Percentiles rank a stretch among this genome's conserved stretches.
phyloP scores from a whole-genome alignment of 2,113 vertebrate genomes.

The Siphamia tubifer region DNA sequence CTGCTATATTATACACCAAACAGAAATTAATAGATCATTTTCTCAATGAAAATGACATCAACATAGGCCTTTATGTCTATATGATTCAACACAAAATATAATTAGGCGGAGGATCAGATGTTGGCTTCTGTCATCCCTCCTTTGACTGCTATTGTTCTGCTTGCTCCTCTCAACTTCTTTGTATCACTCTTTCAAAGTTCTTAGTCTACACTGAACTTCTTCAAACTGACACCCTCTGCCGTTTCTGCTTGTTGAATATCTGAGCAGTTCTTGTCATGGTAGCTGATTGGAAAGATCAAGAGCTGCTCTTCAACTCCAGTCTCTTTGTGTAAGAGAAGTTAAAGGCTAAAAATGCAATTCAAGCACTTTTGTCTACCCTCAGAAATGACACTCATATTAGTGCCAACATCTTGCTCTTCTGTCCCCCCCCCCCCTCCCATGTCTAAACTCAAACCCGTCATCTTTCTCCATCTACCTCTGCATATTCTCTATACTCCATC shows the following conservation, averaged over 20 bases:
- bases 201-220: conserved; percentile 44
- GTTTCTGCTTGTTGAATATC: conserved; percentile 69
- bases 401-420: conserved; percentile 48
- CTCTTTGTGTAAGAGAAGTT: conserved; percentile 55
- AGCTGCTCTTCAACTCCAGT: conserved; percentile 41
- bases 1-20: no score
- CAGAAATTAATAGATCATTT: no score
- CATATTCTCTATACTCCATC: conserved; percentile 57
- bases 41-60: no score
- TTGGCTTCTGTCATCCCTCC: conserved; percentile 20
- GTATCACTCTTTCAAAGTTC: conserved; percentile 40
- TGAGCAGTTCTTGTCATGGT: conserved; percentile 59
- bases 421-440: conserved; percentile 18
- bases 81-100: no score
- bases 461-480: conserved; percentile 54
- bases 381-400: conserved; percentile 60
- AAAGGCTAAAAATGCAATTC: conserved; percentile 68
- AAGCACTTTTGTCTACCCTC: conserved; percentile 64
- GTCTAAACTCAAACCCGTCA: conserved; percentile 48
- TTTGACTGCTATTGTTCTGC: conserved; percentile 37
- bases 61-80: no score
- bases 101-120: conserved; percentile 41
- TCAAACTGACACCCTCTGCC: conserved; percentile 54
- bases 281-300: conserved; percentile 74
- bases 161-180: conserved; percentile 37